Conservation (phyloP, 2,113 vertebrate species). For the Triplophysa rosa region DNA sequence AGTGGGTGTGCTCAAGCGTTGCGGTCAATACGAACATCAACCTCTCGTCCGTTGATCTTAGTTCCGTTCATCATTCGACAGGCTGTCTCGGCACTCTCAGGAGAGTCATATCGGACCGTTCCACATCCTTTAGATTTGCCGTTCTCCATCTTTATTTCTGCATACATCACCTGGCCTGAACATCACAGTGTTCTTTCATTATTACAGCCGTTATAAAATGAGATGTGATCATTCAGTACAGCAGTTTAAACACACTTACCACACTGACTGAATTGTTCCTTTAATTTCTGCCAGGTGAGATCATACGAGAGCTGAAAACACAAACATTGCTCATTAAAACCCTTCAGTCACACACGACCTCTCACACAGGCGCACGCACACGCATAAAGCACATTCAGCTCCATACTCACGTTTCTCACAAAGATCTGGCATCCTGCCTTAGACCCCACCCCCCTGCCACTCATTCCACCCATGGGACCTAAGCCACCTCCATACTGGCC, state of each 20-base stretch:
- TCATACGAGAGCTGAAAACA: slow-evolving; percentile 93
- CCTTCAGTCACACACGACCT: background rate
- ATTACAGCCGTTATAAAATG: background rate
- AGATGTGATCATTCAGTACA: background rate
- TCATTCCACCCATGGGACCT: slow-evolving; percentile 84
- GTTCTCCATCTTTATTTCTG: slow-evolving; percentile 99
- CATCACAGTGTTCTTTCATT: slow-evolving; percentile 50
- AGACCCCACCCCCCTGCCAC: slow-evolving; percentile 82
- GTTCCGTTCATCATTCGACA: slow-evolving; percentile 98
- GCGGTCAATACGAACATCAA: slow-evolving; percentile 95
- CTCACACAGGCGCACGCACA: too few species aligned
- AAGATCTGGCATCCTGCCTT: slow-evolving; percentile 98
- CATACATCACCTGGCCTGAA: slow-evolving; percentile 96
- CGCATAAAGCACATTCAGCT: background rate
- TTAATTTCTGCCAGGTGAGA: slow-evolving; percentile 97
- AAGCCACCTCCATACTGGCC: slow-evolving; percentile 73
- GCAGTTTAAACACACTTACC: slow-evolving; percentile 77
- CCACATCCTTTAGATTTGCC: slow-evolving; percentile 98
- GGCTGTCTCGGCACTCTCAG: slow-evolving; percentile 95
- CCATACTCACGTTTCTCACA: slow-evolving; percentile 91
- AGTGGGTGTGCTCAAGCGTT: slow-evolving; percentile 76
- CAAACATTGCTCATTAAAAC: slow-evolving; percentile 43
- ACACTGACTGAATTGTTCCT: slow-evolving; percentile 97
- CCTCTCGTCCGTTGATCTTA: slow-evolving; percentile 97
- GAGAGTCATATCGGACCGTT: slow-evolving; percentile 92